Base-by-base conservation (phyloP, 2,888 invertebrate genomes). In the Smittia aterrima region DNA sequence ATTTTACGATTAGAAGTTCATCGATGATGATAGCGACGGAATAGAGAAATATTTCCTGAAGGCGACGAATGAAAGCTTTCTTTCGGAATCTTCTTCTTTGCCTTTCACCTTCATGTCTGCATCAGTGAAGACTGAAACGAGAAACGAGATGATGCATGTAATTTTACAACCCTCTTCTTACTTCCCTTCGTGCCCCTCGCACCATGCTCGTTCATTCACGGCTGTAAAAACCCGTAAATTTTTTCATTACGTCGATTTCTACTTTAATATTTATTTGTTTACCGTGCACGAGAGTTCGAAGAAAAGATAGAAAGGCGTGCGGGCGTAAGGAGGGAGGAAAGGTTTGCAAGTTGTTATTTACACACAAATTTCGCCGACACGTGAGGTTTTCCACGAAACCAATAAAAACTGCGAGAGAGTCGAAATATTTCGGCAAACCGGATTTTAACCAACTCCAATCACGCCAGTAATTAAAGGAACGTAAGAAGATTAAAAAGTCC, bases 251-350 rank as follows among this genome's bases (percentile, higher is more conserved):
- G 18, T 27, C 27, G 20, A 70, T 40, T 70, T 70, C 68, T 22
- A 70, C 68, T 70, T 53, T 53, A 70, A 40, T 70, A 70, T 70
- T 70, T 70, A 70, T 70, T 70, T 70, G 68, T 70, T 47, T 70
- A 70, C 9, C 68, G 47, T 70, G 68, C 53, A 20, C 9, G 25
- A n/a, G 66, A 20, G 66, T 38, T 64, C 25, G 20, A n/a, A 16
- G 64, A 27, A 13, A 11, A 7, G 25, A n/a, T n/a, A 1, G 27
- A 24, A 20, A 64, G 13, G n/a, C n/a, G n/a, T n/a, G n/a, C n/a
- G n/a, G n/a, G n/a, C n/a, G n/a, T n/a, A n/a, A n/a, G 64, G 25
- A 2, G n/a, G 64, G 25, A 13, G 27, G 27, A 25, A 24, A 64
- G 9, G n/a, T 25, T n/a, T 27, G 20, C 64, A 58, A 2, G 58